Evolutionary conservation across 92 coral and sea anemone species (phyloP).

Genomic region (Plumapathes pennacea): DNA sequence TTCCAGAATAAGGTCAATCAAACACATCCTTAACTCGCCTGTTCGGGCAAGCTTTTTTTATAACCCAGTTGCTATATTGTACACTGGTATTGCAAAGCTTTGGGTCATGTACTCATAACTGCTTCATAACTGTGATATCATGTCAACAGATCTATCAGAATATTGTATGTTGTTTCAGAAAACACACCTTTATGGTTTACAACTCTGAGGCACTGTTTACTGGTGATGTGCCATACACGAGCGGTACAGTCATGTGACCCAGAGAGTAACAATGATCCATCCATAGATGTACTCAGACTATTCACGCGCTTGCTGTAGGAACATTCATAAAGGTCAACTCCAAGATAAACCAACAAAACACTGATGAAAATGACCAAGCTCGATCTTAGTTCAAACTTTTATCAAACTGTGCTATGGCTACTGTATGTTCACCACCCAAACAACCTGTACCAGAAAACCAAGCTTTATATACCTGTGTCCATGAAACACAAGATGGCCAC

Average conservation of each 20-base stretch:
- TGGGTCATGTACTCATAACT: no score
- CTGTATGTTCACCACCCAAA: no score
- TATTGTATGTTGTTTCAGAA: no score
- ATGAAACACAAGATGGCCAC: conserved; percentile 41
- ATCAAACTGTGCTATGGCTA: no score
- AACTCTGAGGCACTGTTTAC: conserved; percentile 84
- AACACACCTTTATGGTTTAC: conserved; percentile 80
- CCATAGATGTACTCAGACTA: conserved; percentile 78
- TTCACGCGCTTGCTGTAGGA: conserved; percentile 69
- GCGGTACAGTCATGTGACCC: conserved; percentile 90
- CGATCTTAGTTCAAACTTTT: no score
- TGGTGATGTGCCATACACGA: conserved; percentile 85
- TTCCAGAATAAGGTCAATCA: no score
- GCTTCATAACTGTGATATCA: no score
- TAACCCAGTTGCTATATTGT: neutral
- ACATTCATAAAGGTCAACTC: no score
- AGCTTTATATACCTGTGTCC: conserved; percentile 58
- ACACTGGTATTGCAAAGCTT: neutral
- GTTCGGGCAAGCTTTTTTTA: neutral
- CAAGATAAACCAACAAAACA: no score
- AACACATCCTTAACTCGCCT: neutral
- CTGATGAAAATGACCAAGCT: no score
- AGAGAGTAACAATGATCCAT: conserved; percentile 75
- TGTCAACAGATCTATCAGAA: no score
- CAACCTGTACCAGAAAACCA: no score